These are phyloP conservation scores for Erynnis tages DNA, from an alignment of 2,888 invertebrate genomes.

Conservation along the genomic window DNA sequence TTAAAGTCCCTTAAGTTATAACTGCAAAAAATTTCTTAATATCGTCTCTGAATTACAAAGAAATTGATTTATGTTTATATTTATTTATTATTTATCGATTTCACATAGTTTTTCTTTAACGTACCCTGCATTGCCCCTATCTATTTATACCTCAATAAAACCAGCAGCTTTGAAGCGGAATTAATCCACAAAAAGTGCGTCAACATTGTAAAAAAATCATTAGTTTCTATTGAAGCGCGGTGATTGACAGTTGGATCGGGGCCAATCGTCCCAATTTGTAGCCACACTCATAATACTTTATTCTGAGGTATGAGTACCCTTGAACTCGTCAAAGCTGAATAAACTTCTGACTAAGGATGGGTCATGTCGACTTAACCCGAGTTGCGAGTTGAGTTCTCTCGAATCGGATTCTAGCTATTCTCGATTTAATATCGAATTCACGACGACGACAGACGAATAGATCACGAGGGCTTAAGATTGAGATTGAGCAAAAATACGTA, in stretches of 20 bases:
- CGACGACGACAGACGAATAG: too few species aligned
- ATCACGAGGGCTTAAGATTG: too few species aligned
- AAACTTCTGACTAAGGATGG: conserved; percentile 35
- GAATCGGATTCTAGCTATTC: too few species aligned
- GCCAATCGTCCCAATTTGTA: conserved; percentile 65
- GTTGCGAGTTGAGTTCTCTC: too few species aligned
- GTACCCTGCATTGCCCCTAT: background rate
- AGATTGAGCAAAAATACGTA: too few species aligned
- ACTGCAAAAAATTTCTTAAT: too few species aligned
- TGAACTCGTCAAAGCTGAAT: conserved; percentile 46
- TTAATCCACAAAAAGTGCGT: conserved; percentile 13
- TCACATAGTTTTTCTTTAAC: too few species aligned
- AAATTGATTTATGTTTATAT: too few species aligned
- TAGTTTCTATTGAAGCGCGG: conserved; percentile 47
- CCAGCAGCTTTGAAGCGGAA: conserved; percentile 6
- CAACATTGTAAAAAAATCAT: conserved; percentile 44
- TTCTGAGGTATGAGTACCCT: conserved; percentile 44
- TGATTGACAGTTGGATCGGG: conserved; percentile 52
- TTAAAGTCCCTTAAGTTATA: too few species aligned
- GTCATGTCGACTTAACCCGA: background rate
- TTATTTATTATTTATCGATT: too few species aligned
- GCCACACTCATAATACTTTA: conserved; percentile 43
- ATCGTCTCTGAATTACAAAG: too few species aligned
- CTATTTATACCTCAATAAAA: background rate
- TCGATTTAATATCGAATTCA: too few species aligned